A percentile compares a stretch with the other conserved stretches of the same genome.
Conservation (phyloP, 2,888 invertebrate genomes). For the Labia minor region DNA sequence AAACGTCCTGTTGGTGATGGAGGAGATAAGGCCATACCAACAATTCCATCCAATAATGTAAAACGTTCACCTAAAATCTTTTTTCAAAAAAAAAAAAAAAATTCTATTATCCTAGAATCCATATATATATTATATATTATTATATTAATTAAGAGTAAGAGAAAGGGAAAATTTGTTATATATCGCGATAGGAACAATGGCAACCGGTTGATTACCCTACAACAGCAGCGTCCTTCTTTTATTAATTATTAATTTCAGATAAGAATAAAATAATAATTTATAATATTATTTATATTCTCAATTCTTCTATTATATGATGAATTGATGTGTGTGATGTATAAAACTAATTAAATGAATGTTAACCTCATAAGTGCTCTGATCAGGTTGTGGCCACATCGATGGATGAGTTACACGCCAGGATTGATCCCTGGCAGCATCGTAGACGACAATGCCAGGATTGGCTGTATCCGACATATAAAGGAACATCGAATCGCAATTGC, state of each 20-base stretch:
- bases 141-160: no score
- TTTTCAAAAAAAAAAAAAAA: conserved; percentile 20
- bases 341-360: conserved; percentile 15
- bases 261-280: no score
- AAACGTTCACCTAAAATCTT: conserved; percentile 55
- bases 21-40: conserved; percentile 58
- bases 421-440: conserved; percentile 60
- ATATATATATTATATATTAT: no score
- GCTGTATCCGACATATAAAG: conserved; percentile 74
- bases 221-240: no score
- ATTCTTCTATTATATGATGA: no score
- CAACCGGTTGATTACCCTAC: no score
- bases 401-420: conserved; percentile 74
- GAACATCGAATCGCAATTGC: conserved; percentile 61
- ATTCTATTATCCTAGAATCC: neutral
- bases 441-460: conserved; percentile 53
- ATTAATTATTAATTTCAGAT: no score
- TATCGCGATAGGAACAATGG: no score
- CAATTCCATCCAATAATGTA: conserved; percentile 62
- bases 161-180: no score
- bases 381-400: conserved; percentile 76
- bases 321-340: no score
- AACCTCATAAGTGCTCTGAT: conserved; percentile 56
- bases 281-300: no score
- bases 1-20: conserved; percentile 40